phyloP scores from a whole-genome alignment of 2,888 invertebrate species.

The Choristoneura rosaceana region DNA sequence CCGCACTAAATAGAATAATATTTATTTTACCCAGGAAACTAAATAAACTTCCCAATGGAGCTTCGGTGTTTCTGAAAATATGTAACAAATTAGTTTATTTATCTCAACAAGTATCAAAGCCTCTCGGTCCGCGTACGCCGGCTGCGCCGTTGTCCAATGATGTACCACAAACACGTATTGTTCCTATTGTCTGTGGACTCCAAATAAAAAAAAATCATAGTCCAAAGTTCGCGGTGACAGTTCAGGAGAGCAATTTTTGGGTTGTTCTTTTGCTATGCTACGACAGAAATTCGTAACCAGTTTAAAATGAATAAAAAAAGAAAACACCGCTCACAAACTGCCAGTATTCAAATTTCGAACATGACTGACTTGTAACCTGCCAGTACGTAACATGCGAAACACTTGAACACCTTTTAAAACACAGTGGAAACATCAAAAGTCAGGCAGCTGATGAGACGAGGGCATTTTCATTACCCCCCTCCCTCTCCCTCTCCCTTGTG shows the following conservation, averaged over 20 bases:
- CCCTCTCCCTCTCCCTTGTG: constrained; percentile 57
- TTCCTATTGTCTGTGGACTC: constrained; percentile 27
- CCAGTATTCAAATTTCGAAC: background rate
- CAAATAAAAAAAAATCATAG: constrained; percentile 5
- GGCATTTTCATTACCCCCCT: constrained; percentile 77
- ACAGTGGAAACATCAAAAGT: constrained; percentile 36
- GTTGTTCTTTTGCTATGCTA: background rate
- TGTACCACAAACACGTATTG: constrained; percentile 32
- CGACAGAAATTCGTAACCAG: no score
- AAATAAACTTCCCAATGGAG: no score
- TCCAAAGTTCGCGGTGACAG: background rate
- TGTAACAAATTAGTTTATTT: no score
- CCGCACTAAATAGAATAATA: no score
- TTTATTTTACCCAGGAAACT: no score
- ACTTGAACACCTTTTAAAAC: constrained; percentile 38
- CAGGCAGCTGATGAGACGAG: constrained; percentile 46
- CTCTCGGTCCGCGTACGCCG: constrained; percentile 64
- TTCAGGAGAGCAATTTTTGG: background rate
- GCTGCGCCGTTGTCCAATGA: constrained; percentile 54
- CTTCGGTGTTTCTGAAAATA: no score
- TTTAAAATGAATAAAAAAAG: no score
- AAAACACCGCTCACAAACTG: background rate
- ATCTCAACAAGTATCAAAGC: constrained; percentile 60
- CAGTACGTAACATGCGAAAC: constrained; percentile 12
- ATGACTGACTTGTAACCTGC: background rate